Evolutionary conservation across 2,113 vertebrate species (phyloP).

Genomic region (Columbina picui): DNA sequence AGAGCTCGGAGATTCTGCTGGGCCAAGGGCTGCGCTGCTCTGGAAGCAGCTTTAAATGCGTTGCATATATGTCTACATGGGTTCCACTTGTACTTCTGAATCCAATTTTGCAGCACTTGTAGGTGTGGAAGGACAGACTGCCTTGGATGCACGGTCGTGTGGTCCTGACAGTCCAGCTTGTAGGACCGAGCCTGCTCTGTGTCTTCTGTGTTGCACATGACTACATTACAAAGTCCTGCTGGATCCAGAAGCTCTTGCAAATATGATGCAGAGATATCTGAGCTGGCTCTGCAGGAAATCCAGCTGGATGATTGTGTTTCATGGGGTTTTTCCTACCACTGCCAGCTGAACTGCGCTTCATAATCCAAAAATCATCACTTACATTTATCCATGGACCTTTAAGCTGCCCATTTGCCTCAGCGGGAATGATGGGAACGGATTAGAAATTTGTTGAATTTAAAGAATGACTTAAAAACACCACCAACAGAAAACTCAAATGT

Average conservation of each 20-base stretch:
- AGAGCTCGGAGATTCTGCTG: neutral
- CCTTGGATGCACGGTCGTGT: neutral
- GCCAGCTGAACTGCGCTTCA: neutral
- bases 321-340: neutral
- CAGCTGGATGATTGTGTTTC: neutral
- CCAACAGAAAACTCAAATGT: neutral
- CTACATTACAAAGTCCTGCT: neutral
- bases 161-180: neutral
- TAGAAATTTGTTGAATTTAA: neutral
- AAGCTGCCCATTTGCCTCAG: neutral
- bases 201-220: neutral
- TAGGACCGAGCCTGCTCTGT: neutral
- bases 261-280: neutral
- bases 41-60: neutral
- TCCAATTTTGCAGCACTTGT: neutral
- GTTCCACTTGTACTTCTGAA: neutral
- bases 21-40: neutral
- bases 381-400: neutral
- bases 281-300: neutral
- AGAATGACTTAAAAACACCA: neutral
- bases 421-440: neutral
- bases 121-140: neutral
- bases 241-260: neutral
- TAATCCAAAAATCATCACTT: neutral
- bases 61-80: neutral